Evolutionary conservation across 2,113 vertebrate species (phyloP).

Genomic region (Sphyrna mokarran): DNA sequence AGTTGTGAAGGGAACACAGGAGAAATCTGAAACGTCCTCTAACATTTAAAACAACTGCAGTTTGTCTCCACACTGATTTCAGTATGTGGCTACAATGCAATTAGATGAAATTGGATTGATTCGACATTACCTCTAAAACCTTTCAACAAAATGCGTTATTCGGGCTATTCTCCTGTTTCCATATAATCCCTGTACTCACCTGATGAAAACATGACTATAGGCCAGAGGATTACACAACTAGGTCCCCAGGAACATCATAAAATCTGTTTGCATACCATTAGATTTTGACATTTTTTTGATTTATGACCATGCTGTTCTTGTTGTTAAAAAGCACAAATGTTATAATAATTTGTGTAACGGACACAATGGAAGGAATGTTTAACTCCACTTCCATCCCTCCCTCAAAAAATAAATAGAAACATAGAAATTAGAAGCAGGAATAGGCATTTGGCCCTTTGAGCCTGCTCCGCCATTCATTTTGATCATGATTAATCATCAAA

Average conservation of each 20-base stretch:
- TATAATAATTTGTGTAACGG: not conserved
- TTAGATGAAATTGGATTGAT: not conserved
- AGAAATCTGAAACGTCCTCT: not conserved
- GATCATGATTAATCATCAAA: too few relatives aligned
- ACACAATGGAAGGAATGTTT: not conserved
- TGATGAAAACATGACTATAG: not conserved
- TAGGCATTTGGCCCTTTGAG: too few relatives aligned
- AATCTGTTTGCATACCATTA: not conserved
- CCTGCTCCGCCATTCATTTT: too few relatives aligned
- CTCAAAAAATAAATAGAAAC: not conserved
- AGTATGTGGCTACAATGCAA: not conserved
- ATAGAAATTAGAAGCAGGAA: too few relatives aligned
- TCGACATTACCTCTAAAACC: not conserved
- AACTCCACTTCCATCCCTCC: not conserved
- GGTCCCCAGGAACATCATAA: not conserved
- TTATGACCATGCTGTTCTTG: too few relatives aligned
- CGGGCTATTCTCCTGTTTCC: not conserved
- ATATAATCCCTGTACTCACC: not conserved
- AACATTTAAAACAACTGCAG: not conserved
- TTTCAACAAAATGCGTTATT: not conserved
- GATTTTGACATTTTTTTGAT: not conserved
- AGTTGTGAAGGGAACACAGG: constrained; percentile 7
- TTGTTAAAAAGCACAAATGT: not conserved
- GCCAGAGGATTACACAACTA: not conserved
- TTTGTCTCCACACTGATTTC: not conserved